Evolutionary conservation across 2,113 vertebrate genomes (phyloP), one percentile per base, ranked within the genome.

Genomic region (Phasianus colchicus): DNA sequence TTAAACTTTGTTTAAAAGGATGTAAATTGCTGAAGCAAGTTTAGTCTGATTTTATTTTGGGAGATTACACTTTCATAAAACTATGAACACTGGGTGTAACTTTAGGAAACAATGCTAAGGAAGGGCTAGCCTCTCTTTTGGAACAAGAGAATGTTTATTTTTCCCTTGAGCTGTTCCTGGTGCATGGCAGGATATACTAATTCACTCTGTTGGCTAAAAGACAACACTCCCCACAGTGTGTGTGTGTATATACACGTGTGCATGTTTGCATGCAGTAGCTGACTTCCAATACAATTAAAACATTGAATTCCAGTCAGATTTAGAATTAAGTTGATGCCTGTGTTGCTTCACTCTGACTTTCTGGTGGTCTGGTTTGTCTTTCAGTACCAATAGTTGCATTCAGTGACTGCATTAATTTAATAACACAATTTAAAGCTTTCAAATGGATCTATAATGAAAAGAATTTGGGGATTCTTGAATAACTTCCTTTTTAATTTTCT

Each of bases 121-220:
- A 48, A 52, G 27, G 9, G 18, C 52, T 78, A 48, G 67, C 73
- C 32, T 71, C 52, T 74, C 22, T 36, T 81, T 89, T 20, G 27
- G 57, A 91, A 55, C 34, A 47, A 25, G 73, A 83, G 29, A 76
- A 55, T 5, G 20, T 76, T 90, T 88, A 74, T 64, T 89, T 91
- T 91, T 83, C 75, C 67, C 47, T 71, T 77, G 55, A 73, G 60
- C 42, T 10, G 50, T 55, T 93, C 65, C 55, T 92, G 61, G 52
- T 74, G 50, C 7, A 8, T 19, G 30, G 21, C 57, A 83, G 40
- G n/a, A 86, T 43, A 71, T 89, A 55, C 4, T 52, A 50, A 91
- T 74, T 89, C 42, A 34, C 43, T 86, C 2, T 72, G 30, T 32
- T 60, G 72, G 24, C 76, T 89, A 29, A 74, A 70, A 70, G 54